phyloP scores from a whole-genome alignment of 2,797 vertebrate genomes.

The Betta splendens region DNA sequence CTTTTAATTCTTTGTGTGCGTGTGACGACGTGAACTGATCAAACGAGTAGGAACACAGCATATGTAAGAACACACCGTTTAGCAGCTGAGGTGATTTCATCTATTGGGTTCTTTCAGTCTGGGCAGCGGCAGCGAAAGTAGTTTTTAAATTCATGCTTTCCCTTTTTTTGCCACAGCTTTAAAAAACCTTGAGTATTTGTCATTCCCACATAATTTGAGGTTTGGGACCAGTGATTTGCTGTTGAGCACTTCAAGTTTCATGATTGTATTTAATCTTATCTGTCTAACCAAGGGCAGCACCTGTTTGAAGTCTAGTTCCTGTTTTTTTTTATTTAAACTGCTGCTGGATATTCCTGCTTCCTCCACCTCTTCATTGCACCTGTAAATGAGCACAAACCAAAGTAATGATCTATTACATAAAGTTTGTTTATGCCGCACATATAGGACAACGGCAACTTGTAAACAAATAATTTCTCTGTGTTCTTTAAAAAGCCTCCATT shows the following conservation, averaged over 20 bases:
- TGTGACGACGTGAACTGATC: no score
- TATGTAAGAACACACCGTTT: no score
- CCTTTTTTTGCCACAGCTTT: background rate
- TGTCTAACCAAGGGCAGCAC: background rate
- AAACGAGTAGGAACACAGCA: no score
- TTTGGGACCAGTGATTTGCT: background rate
- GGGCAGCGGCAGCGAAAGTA: no score
- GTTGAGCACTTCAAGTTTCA: background rate
- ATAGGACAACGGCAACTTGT: conserved; percentile 58
- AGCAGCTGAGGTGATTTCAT: no score
- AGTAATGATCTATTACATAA: conserved; percentile 28
- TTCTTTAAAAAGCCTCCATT: conserved; percentile 70
- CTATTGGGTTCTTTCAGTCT: no score
- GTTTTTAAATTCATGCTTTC: no score
- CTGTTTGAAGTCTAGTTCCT: background rate
- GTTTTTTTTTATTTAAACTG: background rate
- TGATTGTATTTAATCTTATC: background rate
- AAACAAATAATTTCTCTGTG: conserved; percentile 62
- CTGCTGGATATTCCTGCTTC: background rate
- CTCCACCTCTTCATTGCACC: conserved; percentile 9
- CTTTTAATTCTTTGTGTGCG: no score
- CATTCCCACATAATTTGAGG: background rate
- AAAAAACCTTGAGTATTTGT: background rate
- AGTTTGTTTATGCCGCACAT: conserved; percentile 53
- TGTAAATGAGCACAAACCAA: conserved; percentile 22